Base-by-base conservation (phyloP, 2,113 vertebrate genomes). In the Isichthys henryi region DNA sequence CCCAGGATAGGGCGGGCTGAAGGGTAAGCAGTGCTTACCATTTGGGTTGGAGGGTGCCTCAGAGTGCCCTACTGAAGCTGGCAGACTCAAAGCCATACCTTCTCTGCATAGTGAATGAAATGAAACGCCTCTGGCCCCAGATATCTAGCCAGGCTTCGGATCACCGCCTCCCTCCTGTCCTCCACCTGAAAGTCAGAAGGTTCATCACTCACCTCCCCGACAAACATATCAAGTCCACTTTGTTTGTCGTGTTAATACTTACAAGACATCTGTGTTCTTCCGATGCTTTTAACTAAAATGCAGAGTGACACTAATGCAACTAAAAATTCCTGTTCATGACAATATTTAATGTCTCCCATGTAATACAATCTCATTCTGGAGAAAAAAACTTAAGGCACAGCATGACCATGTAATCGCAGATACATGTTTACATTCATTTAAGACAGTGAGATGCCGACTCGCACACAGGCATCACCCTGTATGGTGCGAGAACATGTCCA, bases 81-180 rank as follows among this genome's bases (percentile, higher is more conserved):
- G 17, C 45, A 43, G 43, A 84, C 80, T 4, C 85, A 7, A 2
- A 52, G 10, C 31, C 17, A 92, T 94, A 95, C 95, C 91, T 95
- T 96, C 88, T 96, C 95, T 83, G 93, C 90, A 53, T 95, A 96
- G 92, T 95, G 94, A 90, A 96, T 93, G 91, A 93, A 95, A 74
- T 85, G 86, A 45, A 92, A 91, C 0, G 94, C 95, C 91, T 96
- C 93, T 2, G 92, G 93, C 27, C 95, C 95, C 0, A 96, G 91
- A 89, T 95, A 96, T 91, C 88, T 93, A 89, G 92, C 93, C 93
- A 96, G 91, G 90, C 93, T 95, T 58, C 89, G 91, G 74, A 96
- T 15, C 53, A 96, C 95, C 19, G 93, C 94, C 35, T 92, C 88
- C 89, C 92, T 92, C 89, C 94, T 94, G 87, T 94, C 93, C 27